These are phyloP conservation scores for Caenorhabditis doughertyi DNA, from an alignment of 2,888 invertebrate species.

Conservation along the genomic window DNA sequence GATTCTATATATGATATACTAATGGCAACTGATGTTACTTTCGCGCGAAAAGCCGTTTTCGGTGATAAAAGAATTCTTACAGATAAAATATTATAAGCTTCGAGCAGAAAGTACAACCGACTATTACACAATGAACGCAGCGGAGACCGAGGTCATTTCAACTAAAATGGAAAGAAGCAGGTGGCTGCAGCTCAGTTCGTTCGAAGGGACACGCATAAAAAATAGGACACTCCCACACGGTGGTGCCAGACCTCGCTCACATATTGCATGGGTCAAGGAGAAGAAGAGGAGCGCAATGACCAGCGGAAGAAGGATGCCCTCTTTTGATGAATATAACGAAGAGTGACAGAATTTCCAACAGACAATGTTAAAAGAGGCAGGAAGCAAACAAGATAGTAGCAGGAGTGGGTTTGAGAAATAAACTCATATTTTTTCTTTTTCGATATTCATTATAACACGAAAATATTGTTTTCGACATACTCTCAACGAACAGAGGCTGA, in stretches of 20 bases:
- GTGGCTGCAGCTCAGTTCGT: conserved; percentile 30
- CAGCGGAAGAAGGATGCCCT: conserved; percentile 21
- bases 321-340: conserved; percentile 21
- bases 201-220: conserved; percentile 30
- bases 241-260: conserved; percentile 35
- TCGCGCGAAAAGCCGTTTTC: no score
- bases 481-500: background rate
- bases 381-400: background rate
- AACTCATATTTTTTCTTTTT: no score
- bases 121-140: background rate
- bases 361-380: background rate
- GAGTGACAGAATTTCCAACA: background rate
- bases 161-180: conserved; percentile 41
- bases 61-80: no score
- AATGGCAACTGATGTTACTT: conserved; percentile 4
- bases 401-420: background rate
- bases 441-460: no score
- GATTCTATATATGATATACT: no score
- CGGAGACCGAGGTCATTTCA: conserved; percentile 12
- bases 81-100: background rate
- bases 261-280: conserved; percentile 34
- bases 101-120: background rate
- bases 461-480: no score
- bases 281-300: conserved; percentile 22
- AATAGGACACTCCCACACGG: conserved; percentile 26